Base-by-base conservation (phyloP, 2,888 invertebrate genomes). In the Prostheceraeus crozeri region DNA sequence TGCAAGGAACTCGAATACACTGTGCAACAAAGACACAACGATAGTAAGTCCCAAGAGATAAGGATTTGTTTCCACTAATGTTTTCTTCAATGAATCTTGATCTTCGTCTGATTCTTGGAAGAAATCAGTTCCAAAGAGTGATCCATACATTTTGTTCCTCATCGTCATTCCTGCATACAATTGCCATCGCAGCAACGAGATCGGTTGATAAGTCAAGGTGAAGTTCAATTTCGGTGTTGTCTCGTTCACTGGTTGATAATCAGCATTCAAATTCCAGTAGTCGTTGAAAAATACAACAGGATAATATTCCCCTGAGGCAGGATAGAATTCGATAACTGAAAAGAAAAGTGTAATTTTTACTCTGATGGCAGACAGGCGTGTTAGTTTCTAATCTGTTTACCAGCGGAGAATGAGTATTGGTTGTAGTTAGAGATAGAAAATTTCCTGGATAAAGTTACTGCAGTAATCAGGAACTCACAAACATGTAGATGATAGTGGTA, bases 151-250 rank as follows among this genome's bases (percentile, higher is more conserved):
- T 75, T 87, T 87, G 71, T 85, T 87, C 67, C 87, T 82, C 87
- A 90, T 89, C 31, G 86, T 84, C 75, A 98, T 98, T 3, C 96
- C 91, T 1, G 91, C 87, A 76, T 96, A 99, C 68, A 99, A 77
- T 77, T 99, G 98, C 91, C 93, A 98, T 75, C 90, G 93, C 76
- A 98, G 90, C 68, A 99, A 80, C 59, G 90, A 88, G 63, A 99
- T 78, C 0, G 98, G 98, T 72, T 90, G 71, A 68, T 74, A 80
- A 1, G 77, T 79, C 60, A 80, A 60, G 1, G 78, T 77, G 55
- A 81, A 65, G 58, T 80, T 78, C 63, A 80, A 67, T 35, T 31
- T n/a, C 68, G 84, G 82, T 6, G 86, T 83, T 1, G 89, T 87
- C 56, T 85, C 82, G 75, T 93, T 93, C 59, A 98, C 83, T 14